These are phyloP conservation scores for Eulemur albifrons DNA, from an alignment of 2,797 vertebrate species.

Conservation along the genomic window DNA sequence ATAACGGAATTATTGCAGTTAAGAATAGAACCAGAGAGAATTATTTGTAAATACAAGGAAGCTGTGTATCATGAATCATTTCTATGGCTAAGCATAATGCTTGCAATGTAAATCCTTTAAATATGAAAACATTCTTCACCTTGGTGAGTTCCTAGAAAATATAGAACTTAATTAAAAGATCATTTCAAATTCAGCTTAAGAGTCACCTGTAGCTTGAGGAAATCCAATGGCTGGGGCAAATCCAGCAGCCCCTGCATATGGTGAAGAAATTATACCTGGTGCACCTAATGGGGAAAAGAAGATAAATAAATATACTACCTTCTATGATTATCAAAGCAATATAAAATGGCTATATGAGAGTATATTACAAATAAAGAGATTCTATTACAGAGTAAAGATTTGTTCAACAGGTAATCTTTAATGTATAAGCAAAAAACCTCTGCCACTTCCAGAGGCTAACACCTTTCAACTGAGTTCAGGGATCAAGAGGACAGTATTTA, in stretches of 20 bases:
- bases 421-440: not conserved
- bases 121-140: not conserved
- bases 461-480: constrained; percentile 4
- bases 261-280: constrained; percentile 84
- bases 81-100: not conserved
- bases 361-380: not conserved
- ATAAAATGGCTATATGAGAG: not conserved
- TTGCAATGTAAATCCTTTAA: constrained; percentile 7
- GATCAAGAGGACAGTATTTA: not conserved
- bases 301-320: constrained; percentile 33
- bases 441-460: not conserved
- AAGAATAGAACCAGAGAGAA: not conserved
- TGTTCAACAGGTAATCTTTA: constrained; percentile 1
- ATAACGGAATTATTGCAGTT: not conserved
- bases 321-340: not conserved
- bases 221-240: constrained; percentile 85
- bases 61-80: not conserved
- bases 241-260: constrained; percentile 84
- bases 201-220: constrained; percentile 84
- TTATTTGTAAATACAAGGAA: not conserved
- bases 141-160: constrained; percentile 25
- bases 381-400: not conserved
- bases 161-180: constrained; percentile 4
- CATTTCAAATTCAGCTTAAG: constrained; percentile 49
- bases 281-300: constrained; percentile 79